A percentile compares a stretch with the other conserved stretches of the same genome.
Conservation (phyloP, 2,888 invertebrate genomes). For the Tetranychus truncatus region DNA sequence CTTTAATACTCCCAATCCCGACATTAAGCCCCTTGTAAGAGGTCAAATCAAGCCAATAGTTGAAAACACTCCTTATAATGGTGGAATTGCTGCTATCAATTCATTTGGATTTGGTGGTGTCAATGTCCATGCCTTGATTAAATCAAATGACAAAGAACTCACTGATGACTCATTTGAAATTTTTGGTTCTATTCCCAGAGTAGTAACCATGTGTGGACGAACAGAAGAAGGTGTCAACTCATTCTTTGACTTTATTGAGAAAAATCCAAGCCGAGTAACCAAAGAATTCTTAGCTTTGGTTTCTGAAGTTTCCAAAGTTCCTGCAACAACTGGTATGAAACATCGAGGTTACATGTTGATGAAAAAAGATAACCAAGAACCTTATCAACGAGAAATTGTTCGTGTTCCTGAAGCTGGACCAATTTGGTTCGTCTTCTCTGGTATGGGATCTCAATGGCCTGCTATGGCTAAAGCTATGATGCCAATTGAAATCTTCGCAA, state of each 20-base stretch:
- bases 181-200: conserved; percentile 40
- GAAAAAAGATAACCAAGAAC: conserved; percentile 16
- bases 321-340: conserved; percentile 21
- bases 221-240: conserved; percentile 55
- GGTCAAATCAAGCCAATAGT: conserved; percentile 78
- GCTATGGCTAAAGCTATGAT: conserved; percentile 81
- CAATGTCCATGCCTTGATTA: conserved; percentile 73
- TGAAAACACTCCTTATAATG: conserved; percentile 61
- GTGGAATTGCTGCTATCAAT: conserved; percentile 79
- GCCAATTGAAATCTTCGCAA: conserved; percentile 57
- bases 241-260: conserved; percentile 41
- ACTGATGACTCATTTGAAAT: conserved; percentile 14
- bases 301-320: conserved; percentile 47
- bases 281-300: conserved; percentile 55
- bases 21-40: conserved; percentile 73
- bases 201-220: conserved; percentile 63
- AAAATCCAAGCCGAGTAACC: conserved; percentile 40
- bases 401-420: conserved; percentile 46
- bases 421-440: conserved; percentile 85
- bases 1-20: conserved; percentile 62
- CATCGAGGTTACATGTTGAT: conserved; percentile 22
- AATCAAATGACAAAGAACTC: conserved; percentile 47
- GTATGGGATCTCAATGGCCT: conserved; percentile 96
- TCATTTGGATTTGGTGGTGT: conserved; percentile 97
- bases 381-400: conserved; percentile 30